These are phyloP conservation scores for Cyrtodaria siliqua DNA, from an alignment of 2,888 invertebrate species.

Conservation along the genomic window DNA sequence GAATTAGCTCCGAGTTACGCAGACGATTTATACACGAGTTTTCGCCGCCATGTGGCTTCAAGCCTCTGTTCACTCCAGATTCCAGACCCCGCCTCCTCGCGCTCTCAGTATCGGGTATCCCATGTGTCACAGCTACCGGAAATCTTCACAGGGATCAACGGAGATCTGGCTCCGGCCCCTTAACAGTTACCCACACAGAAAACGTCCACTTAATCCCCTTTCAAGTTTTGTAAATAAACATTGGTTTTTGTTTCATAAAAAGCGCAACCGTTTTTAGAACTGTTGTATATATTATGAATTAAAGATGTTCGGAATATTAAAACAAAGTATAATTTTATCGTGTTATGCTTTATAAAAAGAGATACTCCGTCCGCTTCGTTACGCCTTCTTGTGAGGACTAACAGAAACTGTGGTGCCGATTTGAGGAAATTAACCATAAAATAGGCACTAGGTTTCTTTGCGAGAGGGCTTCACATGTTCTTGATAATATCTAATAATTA, in stretches of 20 bases:
- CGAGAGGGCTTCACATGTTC: conserved; percentile 33
- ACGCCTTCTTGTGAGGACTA: conserved; percentile 13
- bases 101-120: conserved; percentile 27
- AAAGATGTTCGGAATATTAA: too few relatives aligned
- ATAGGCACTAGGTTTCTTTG: conserved; percentile 21
- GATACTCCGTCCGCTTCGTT: neutral
- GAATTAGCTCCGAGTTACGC: conserved; percentile 56
- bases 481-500: conserved; percentile 49
- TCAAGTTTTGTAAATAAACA: conserved; percentile 4
- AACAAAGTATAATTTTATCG: conserved; percentile 8
- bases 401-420: conserved; percentile 23
- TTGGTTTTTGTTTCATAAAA: neutral
- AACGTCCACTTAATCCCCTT: conserved; percentile 11
- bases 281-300: too few relatives aligned
- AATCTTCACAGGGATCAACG: conserved; percentile 32
- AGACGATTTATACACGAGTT: conserved; percentile 52
- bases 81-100: conserved; percentile 46
- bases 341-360: conserved; percentile 11
- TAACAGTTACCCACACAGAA: conserved; percentile 21
- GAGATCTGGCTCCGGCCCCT: conserved; percentile 13
- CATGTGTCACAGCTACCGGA: conserved; percentile 41
- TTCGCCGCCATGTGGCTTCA: conserved; percentile 50
- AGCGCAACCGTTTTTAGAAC: too few relatives aligned
- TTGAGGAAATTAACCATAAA: conserved; percentile 33
- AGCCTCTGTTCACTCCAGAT: conserved; percentile 7